Conservation (phyloP, 2,888 invertebrate species). For the Ormyrus labotus region DNA sequence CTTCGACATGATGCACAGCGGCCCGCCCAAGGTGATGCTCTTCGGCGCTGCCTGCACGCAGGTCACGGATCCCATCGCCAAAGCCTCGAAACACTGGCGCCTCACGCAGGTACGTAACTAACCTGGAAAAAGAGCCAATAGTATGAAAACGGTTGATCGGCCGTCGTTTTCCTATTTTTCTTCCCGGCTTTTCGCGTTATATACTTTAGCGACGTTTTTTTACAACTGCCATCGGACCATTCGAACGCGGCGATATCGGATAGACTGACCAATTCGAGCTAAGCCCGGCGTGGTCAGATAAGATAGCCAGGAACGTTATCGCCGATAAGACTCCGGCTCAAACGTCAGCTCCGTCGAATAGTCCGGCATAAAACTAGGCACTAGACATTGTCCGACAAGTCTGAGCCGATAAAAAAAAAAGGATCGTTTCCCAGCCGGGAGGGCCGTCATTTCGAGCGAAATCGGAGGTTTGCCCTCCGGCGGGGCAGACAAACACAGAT, state of each 20-base stretch:
- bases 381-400: background rate
- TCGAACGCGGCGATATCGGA: constrained; percentile 2
- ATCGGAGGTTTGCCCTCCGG: too few species aligned
- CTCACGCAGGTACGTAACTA: constrained; percentile 86
- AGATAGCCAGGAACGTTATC: constrained; percentile 21
- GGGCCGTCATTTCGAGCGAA: too few species aligned
- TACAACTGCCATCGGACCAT: background rate
- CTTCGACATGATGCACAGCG: constrained; percentile 97
- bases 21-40: constrained; percentile 94
- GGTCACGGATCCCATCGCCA: constrained; percentile 97
- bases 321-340: constrained; percentile 13
- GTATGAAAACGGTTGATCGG: background rate
- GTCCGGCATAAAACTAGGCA: constrained; percentile 9
- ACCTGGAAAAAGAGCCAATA: background rate
- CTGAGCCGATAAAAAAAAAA: too few species aligned
- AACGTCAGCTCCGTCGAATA: constrained; percentile 10
- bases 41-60: constrained; percentile 98
- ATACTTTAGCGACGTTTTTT: too few species aligned
- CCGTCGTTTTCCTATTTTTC: constrained; percentile 14
- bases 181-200: constrained; percentile 7
- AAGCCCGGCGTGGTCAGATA: constrained; percentile 27
- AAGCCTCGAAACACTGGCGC: constrained; percentile 98
- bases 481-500: too few species aligned
- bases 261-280: constrained; percentile 10
- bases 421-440: too few species aligned